phyloP scores from a whole-genome alignment of 2,888 invertebrate genomes.

The Crematogaster levior region DNA sequence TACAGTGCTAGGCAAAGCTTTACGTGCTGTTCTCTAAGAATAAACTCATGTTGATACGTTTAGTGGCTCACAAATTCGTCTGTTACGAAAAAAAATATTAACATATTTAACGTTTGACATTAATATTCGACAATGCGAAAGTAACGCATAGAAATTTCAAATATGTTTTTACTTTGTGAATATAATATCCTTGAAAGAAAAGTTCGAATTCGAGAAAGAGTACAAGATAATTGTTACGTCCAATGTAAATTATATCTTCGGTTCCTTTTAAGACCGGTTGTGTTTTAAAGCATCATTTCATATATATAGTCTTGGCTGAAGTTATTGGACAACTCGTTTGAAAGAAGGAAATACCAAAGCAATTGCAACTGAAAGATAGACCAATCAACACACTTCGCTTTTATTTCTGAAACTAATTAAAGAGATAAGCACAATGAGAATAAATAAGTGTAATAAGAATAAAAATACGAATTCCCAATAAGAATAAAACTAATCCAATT shows the following conservation, averaged over 20 bases:
- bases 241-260: neutral
- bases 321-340: constrained; percentile 18
- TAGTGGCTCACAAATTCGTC: neutral
- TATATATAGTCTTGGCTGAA: neutral
- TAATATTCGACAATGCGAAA: neutral
- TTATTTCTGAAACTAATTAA: neutral
- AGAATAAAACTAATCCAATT: neutral
- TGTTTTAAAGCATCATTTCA: constrained; percentile 7
- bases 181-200: constrained; percentile 5
- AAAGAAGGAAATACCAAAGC: neutral
- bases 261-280: constrained; percentile 27
- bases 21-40: neutral
- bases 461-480: no score
- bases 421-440: no score
- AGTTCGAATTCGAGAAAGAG: neutral
- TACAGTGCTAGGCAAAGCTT: neutral
- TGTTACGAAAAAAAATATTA: neutral
- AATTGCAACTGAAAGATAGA: constrained; percentile 4
- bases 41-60: neutral
- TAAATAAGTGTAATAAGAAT: no score
- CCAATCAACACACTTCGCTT: neutral
- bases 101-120: neutral
- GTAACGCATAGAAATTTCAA: neutral
- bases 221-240: neutral
- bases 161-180: neutral